These are phyloP conservation scores for Cosmopolites sordidus DNA, from an alignment of 2,888 invertebrate species.

Conservation along the genomic window DNA sequence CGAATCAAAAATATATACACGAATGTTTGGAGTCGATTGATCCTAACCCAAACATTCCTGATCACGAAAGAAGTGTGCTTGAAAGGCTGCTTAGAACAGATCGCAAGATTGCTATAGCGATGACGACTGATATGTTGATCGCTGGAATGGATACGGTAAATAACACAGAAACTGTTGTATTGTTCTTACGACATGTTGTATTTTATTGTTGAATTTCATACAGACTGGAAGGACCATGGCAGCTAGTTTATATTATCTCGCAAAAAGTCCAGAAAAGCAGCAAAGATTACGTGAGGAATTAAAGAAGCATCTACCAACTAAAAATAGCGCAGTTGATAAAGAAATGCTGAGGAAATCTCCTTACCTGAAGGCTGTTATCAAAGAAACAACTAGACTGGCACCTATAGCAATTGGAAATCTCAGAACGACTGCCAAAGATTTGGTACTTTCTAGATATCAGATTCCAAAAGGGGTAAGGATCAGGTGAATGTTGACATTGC, in stretches of 20 bases:
- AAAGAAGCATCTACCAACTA: constrained; percentile 33
- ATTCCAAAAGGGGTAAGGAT: constrained; percentile 45
- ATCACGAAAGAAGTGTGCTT: constrained; percentile 58
- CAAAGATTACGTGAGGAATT: constrained; percentile 47
- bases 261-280: constrained; percentile 48
- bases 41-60: constrained; percentile 35
- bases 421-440: constrained; percentile 37
- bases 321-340: constrained; percentile 41
- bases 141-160: constrained; percentile 70
- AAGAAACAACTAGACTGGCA: constrained; percentile 54
- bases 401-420: constrained; percentile 36
- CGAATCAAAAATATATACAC: constrained; percentile 37
- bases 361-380: constrained; percentile 61
- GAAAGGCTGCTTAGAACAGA: constrained; percentile 61
- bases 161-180: no score
- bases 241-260: constrained; percentile 48
- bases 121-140: constrained; percentile 66
- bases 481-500: no score
- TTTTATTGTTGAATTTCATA: no score
- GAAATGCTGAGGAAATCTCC: constrained; percentile 43
- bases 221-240: constrained; percentile 50
- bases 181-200: no score
- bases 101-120: constrained; percentile 58
- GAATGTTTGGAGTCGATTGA: constrained; percentile 30
- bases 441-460: constrained; percentile 43